Base-by-base conservation (phyloP, 2,797 vertebrate genomes). In the Brachymystax lenok region DNA sequence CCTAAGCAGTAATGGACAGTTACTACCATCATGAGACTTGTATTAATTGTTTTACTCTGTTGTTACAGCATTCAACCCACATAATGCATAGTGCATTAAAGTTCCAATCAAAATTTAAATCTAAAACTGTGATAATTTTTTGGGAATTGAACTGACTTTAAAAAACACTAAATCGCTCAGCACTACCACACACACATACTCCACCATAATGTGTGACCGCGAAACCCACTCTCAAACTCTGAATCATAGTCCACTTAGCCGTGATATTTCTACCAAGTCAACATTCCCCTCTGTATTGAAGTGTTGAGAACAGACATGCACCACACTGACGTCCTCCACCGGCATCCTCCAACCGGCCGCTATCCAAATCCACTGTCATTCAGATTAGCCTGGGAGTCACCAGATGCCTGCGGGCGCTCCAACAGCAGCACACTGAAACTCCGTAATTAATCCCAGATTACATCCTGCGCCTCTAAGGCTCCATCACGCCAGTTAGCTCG, bases 401-500 rank as follows among this genome's bases (percentile, higher is more conserved):
- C 88, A 88, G 80, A 91, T 89, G 87, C 87, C 85, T 87, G 68
- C 0, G 72, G 82, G 77, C 35, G 71, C 79, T 63, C 50, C 81
- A 81, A 74, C 84, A 67, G 78, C 83, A 76, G 82, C 78, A 83
- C 84, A 74, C 76, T 83, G 86, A 90, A 89, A 90, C 89, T 83
- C 88, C 73, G 83, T 92, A 93, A 94, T 93, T 91, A 92, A 93
- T 93, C 92, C 89, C 88, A 90, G 86, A 92, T 92, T 93, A 92
- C 91, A 92, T 88, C 85, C 83, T 80, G 79, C 5, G 21, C 69
- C 78, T 75, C 82, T 27, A 21, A 63, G 21, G 21, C 59, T 81
- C 75, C 74, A 83, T 83, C 83, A 77, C 8, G 17, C 66, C 71
- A 73, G 78, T 85, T 88, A 88, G 88, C 82, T 72, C 13, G 77